Conservation (phyloP, 2,797 vertebrate species). For the Lepus oiostolus region DNA sequence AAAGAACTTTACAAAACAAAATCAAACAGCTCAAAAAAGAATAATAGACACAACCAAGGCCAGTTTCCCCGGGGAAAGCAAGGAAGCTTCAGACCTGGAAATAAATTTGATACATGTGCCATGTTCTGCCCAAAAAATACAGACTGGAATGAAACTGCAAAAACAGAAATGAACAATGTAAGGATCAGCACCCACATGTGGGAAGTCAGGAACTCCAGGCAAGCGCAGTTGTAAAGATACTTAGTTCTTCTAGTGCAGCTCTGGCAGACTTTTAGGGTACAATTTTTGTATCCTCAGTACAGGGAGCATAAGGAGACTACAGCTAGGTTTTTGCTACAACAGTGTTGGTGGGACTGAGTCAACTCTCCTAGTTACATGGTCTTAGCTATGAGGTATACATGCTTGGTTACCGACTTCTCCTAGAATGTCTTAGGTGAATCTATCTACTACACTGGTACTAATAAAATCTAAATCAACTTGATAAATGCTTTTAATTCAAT, state of each 20-base stretch:
- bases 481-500: too few relatives aligned
- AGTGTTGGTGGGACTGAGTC: background rate
- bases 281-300: background rate
- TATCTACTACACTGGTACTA: too few relatives aligned
- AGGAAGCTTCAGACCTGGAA: conserved; percentile 19
- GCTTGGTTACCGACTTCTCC: background rate
- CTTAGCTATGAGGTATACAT: background rate
- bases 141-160: background rate
- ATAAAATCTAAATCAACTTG: too few relatives aligned
- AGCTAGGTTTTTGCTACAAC: background rate
- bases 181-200: background rate
- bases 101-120: background rate
- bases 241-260: background rate
- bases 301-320: background rate
- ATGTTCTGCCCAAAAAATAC: conserved; percentile 15
- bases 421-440: background rate
- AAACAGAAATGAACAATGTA: background rate
- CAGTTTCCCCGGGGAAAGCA: conserved; percentile 6
- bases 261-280: background rate
- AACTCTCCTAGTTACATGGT: background rate
- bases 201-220: background rate
- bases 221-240: background rate
- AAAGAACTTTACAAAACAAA: conserved; percentile 38
- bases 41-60: background rate
- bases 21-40: background rate